Conservation (phyloP, 1,140 invertebrate species). For the Frieseomelitta varia region DNA sequence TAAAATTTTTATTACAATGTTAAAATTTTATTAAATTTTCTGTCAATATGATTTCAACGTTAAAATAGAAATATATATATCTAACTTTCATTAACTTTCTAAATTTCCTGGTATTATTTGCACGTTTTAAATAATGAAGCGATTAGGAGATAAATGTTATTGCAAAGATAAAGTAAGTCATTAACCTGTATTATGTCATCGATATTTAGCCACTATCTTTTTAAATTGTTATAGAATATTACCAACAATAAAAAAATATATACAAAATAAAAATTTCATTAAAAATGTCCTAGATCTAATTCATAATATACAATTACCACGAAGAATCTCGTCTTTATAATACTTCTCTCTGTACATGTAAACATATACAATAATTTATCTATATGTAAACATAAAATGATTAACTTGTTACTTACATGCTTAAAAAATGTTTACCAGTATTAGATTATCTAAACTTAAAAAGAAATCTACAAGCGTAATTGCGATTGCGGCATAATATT, state of each 20-base stretch:
- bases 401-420: background rate
- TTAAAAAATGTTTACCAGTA: background rate
- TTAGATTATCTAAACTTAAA: conserved; percentile 12
- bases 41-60: background rate
- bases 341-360: too few relatives aligned
- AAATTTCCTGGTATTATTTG: conserved; percentile 7
- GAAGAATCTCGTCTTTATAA: background rate
- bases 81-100: background rate
- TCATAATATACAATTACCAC: background rate
- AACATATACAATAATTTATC: background rate
- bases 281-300: background rate
- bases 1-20: background rate
- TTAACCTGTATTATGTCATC: background rate
- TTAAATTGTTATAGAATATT: background rate
- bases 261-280: background rate
- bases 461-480: background rate
- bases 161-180: conserved; percentile 54
- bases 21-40: conserved; percentile 9
- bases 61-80: background rate
- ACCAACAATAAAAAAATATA: background rate
- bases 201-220: background rate
- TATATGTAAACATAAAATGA: background rate
- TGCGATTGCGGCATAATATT: background rate
- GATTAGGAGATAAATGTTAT: conserved; percentile 35
- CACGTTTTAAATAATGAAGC: conserved; percentile 22